Evolutionary conservation across 2,888 invertebrate genomes (phyloP).

Genomic region (Athetis lepigone): DNA sequence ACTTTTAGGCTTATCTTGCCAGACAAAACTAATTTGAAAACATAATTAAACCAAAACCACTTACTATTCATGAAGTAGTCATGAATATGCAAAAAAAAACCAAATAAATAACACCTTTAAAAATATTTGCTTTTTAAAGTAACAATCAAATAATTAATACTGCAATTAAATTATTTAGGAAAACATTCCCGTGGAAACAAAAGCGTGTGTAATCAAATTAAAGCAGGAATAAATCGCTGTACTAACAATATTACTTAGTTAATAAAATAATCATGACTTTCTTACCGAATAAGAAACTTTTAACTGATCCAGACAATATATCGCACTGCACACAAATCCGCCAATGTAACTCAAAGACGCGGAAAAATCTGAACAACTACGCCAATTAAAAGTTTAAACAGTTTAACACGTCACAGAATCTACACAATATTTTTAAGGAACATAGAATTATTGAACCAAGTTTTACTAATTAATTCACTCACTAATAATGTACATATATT

Average conservation of each 20-base stretch:
- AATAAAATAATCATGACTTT: slow-evolving; percentile 24
- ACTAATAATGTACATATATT: slow-evolving; percentile 57
- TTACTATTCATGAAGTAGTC: too few species aligned
- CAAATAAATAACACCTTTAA: too few species aligned
- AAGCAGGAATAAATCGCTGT: slow-evolving; percentile 16
- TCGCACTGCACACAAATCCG: slow-evolving; percentile 70
- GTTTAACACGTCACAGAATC: slow-evolving; percentile 65
- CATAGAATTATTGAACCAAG: slow-evolving; percentile 11
- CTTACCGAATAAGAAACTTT: slow-evolving; percentile 67
- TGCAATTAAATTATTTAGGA: background rate
- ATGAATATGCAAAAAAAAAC: too few species aligned
- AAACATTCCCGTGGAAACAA: slow-evolving; percentile 18
- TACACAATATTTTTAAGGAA: slow-evolving; percentile 42
- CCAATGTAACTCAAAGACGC: slow-evolving; percentile 60
- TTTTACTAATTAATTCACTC: slow-evolving; percentile 54
- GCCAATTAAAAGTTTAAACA: slow-evolving; percentile 65
- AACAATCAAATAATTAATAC: background rate
- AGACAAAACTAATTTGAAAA: too few species aligned
- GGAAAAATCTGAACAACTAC: slow-evolving; percentile 67
- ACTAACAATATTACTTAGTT: slow-evolving; percentile 17
- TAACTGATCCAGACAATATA: slow-evolving; percentile 68
- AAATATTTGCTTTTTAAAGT: too few species aligned
- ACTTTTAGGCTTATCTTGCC: too few species aligned
- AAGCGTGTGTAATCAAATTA: slow-evolving; percentile 26
- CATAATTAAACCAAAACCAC: too few species aligned